A percentile compares a stretch with the other conserved stretches of the same genome.
phyloP scores from a whole-genome alignment of 64 coral and sea anemone species.

The Dendronephthya gigantea region DNA sequence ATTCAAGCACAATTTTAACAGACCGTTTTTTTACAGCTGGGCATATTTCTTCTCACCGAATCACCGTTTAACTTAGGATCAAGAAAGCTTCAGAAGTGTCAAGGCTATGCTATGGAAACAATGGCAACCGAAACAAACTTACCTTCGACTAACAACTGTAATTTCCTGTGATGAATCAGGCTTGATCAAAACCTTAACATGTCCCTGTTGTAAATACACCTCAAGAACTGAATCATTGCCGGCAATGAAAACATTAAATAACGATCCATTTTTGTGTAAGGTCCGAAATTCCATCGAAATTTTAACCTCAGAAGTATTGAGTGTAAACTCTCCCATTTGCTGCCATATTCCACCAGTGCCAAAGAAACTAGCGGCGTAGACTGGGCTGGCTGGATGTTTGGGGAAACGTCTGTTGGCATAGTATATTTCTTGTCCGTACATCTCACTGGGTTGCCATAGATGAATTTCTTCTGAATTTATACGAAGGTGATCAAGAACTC shows the following conservation, averaged over 20 bases:
- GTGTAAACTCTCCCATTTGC: constrained; percentile 40
- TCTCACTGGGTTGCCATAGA: constrained; percentile 33
- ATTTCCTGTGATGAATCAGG: neutral
- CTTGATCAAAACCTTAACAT: constrained; percentile 30
- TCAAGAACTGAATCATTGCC: constrained; percentile 11
- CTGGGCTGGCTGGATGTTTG: constrained; percentile 3
- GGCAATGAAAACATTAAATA: constrained; percentile 47
- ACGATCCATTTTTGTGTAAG: constrained; percentile 37
- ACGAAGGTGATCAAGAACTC: constrained; percentile 35
- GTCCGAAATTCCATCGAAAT: constrained; percentile 56
- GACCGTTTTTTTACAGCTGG: neutral
- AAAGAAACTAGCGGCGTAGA: constrained; percentile 43
- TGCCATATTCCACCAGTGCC: constrained; percentile 38
- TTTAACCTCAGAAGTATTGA: neutral
- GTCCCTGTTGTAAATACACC: constrained; percentile 35
- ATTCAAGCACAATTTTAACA: too few relatives aligned
- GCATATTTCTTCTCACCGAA: too few relatives aligned
- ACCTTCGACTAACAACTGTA: neutral
- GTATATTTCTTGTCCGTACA: neutral
- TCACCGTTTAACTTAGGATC: too few relatives aligned
- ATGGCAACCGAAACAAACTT: neutral
- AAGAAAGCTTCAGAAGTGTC: neutral
- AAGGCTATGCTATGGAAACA: neutral
- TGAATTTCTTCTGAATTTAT: constrained; percentile 28
- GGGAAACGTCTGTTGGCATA: constrained; percentile 17